Evolutionary conservation across 2,888 invertebrate species (phyloP).

Genomic region (Diloba caeruleocephala): DNA sequence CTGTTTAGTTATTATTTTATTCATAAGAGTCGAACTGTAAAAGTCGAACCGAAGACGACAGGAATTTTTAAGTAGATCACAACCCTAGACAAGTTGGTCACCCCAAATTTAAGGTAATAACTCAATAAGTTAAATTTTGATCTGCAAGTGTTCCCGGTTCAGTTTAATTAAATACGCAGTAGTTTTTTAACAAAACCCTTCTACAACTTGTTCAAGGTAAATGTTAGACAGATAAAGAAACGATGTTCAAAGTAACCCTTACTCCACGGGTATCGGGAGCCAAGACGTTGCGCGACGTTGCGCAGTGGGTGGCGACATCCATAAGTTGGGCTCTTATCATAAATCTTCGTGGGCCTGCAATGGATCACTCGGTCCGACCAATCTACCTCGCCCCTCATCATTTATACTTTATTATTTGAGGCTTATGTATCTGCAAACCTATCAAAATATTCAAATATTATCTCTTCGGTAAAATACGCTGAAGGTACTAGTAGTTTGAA

Average conservation of each 20-base stretch:
- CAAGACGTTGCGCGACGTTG: slow-evolving; percentile 55
- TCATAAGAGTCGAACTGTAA: too few species aligned
- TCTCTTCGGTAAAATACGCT: background rate
- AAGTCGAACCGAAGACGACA: too few species aligned
- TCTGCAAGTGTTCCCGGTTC: too few species aligned
- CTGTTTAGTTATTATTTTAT: too few species aligned
- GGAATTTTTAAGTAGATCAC: too few species aligned
- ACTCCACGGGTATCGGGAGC: slow-evolving; percentile 41
- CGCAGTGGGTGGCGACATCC: slow-evolving; percentile 73
- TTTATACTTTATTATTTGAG: slow-evolving; percentile 77
- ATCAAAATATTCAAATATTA: slow-evolving; percentile 46
- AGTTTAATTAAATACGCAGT: too few species aligned
- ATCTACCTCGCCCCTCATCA: slow-evolving; percentile 65
- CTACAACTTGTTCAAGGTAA: slow-evolving; percentile 16
- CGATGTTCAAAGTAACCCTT: slow-evolving; percentile 24
- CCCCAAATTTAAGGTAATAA: too few species aligned
- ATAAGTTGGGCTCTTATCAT: slow-evolving; percentile 76
- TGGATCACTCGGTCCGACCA: slow-evolving; percentile 62
- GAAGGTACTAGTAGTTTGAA: slow-evolving; percentile 9
- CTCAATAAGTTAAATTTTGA: too few species aligned
- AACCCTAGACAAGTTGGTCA: too few species aligned
- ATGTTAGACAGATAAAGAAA: slow-evolving; percentile 29
- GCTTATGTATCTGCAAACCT: slow-evolving; percentile 65
- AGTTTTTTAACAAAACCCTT: background rate
- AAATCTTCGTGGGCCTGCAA: slow-evolving; percentile 74